Base-by-base conservation (phyloP, 1,140 invertebrate species). In the Helicoverpa zea region DNA sequence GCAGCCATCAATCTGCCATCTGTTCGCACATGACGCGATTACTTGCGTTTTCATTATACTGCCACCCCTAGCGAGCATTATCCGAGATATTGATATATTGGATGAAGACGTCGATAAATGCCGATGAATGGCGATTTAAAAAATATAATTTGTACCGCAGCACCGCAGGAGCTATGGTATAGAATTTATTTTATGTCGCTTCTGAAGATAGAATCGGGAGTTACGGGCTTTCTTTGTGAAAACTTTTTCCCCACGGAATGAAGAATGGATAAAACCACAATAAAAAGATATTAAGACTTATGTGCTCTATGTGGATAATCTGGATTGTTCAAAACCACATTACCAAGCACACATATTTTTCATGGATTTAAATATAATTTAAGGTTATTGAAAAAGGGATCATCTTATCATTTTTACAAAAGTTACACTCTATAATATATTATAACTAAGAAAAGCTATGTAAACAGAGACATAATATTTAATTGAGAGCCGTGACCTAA, bases 11-110 rank as follows among this genome's bases (percentile, higher is more conserved):
- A 70, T 70, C 66, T 52, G 49, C 49, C 47, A 49, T 54, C 49
- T 70, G 66, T 70, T 49, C 49, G 66, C 66, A 70, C 66, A 70
- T 70, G 66, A 70, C 66, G 66, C 66, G 18, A 70, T 70, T 70
- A 70, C 66, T 70, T 70, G 66, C 66, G 49, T 70, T 70, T 70
- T 70, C 66, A 70, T 52, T 70, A 70, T 70, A 30, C 35, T 35
- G 35, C 61, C 66, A 70, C 66, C 66, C 66, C 66, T 70, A 54
- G 66, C 49, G 1, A 11, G 29, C 49, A 11, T 54, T 12, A 70
- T 29, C 49, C 66, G n/a, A 66, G 63, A 23, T 47, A 49, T 49
- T 10, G 43, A 66, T 66, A 23, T 49, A 66, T 66, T 66, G 63
- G 35, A n/a, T 18, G 16, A 70, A 30, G 35, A 43, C 3, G 14